Conservation (phyloP, 2,797 vertebrate species). For the Tenualosa thibaudeaui region DNA sequence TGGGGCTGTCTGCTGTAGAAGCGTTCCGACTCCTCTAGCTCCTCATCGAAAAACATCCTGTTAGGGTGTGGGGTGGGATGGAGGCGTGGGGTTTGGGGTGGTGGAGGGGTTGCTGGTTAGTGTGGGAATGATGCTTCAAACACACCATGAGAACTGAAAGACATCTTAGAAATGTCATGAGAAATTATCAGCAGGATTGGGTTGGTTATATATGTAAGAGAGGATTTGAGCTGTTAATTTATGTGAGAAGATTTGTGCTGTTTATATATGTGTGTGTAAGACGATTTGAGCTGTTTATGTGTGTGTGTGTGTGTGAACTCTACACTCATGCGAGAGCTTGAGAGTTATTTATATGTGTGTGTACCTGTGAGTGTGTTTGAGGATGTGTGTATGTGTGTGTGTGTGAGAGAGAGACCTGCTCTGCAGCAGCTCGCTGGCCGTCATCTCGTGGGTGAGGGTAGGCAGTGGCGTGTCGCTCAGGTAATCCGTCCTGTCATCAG, state of each 20-base stretch:
- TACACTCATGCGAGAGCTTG: neutral
- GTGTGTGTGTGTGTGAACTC: neutral
- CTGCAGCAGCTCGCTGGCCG: constrained; percentile 88
- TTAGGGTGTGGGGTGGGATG: neutral
- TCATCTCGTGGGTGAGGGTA: constrained; percentile 84
- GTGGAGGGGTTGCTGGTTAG: neutral
- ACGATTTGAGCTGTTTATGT: neutral
- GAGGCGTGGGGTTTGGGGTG: too few relatives aligned
- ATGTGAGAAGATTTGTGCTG: neutral
- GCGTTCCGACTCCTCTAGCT: constrained; percentile 86
- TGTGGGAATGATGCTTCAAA: neutral
- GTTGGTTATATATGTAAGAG: neutral
- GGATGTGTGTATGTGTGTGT: neutral
- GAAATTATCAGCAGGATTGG: neutral
- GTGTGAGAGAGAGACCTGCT: constrained; percentile 76
- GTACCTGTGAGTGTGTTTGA: neutral
- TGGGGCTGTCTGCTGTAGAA: constrained; percentile 88
- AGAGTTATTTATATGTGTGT: neutral
- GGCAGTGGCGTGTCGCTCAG: constrained; percentile 70
- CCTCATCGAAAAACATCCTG: constrained; percentile 89
- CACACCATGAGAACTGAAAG: too few relatives aligned
- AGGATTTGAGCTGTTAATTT: neutral
- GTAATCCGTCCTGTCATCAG: constrained; percentile 66
- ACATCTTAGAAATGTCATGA: neutral
- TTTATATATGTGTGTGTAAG: neutral